Conservation (phyloP, 2,888 invertebrate species). For the Eupeodes luniger region DNA sequence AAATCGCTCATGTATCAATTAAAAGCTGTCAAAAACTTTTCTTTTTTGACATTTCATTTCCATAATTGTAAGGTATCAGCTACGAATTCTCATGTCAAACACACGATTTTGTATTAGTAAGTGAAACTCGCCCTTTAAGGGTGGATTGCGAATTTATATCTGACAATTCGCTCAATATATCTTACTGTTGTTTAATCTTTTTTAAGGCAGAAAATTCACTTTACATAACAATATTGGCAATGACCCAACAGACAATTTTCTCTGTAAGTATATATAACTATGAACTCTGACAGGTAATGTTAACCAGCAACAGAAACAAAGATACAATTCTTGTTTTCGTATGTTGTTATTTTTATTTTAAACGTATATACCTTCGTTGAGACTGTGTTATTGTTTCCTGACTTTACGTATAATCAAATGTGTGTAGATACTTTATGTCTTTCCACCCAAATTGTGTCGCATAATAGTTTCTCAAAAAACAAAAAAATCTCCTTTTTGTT, state of each 20-base stretch:
- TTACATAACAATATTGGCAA: not conserved
- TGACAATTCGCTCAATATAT: too few species aligned
- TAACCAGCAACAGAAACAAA: constrained; percentile 14
- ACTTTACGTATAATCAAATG: not conserved
- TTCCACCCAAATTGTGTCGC: constrained; percentile 11
- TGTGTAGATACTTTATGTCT: not conserved
- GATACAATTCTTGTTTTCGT: not conserved
- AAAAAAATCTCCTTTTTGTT: not conserved
- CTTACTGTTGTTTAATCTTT: too few species aligned
- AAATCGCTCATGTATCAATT: too few species aligned
- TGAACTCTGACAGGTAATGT: not conserved
- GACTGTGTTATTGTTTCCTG: constrained; percentile 3
- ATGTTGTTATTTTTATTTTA: constrained; percentile 9
- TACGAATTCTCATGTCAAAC: too few species aligned
- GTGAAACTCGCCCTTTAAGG: too few species aligned
- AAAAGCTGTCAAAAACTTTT: too few species aligned
- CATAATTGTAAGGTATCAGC: too few species aligned
- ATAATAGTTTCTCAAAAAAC: constrained; percentile 8
- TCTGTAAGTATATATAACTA: not conserved
- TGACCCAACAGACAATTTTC: not conserved
- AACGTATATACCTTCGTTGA: not conserved
- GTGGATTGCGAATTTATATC: too few species aligned
- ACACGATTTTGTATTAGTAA: too few species aligned
- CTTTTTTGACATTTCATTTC: too few species aligned
- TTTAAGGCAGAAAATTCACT: too few species aligned